Evolutionary conservation across 1,140 invertebrate species (phyloP).

Genomic region (Drosophila lowei): DNA sequence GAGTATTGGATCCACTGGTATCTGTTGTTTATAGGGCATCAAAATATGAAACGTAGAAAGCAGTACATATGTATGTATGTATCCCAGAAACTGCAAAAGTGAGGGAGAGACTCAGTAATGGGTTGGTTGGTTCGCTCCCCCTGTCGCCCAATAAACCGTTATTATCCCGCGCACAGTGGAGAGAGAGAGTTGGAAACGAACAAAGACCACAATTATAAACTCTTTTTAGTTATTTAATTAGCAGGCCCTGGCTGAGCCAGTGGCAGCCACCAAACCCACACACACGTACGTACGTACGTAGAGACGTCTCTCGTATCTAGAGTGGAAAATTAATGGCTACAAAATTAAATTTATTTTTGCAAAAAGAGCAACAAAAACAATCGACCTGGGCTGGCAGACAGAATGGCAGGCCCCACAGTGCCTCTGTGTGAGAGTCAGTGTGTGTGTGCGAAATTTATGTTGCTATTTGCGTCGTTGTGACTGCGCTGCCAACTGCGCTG

Average conservation of each 20-base stretch:
- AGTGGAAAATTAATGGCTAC: conserved; percentile 80
- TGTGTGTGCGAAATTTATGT: conserved; percentile 73
- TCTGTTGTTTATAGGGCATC: no score
- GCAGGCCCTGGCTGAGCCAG: conserved; percentile 39
- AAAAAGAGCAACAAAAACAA: conserved; percentile 48
- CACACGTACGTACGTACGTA: conserved; percentile 22
- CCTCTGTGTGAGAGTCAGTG: conserved; percentile 45
- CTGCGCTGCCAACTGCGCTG: conserved; percentile 68
- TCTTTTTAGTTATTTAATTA: conserved; percentile 77
- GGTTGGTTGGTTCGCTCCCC: conserved; percentile 1
- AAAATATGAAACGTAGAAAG: conserved; percentile 16
- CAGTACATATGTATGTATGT: neutral
- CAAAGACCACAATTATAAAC: conserved; percentile 73
- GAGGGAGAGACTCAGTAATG: conserved; percentile 12
- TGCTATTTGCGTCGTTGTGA: conserved; percentile 73
- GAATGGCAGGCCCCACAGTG: conserved; percentile 67
- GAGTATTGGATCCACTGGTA: no score
- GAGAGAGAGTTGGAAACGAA: conserved; percentile 41
- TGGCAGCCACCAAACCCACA: conserved; percentile 22
- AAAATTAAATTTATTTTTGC: conserved; percentile 81
- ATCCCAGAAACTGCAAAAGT: conserved; percentile 7
- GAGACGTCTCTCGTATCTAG: conserved; percentile 68
- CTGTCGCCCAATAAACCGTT: conserved; percentile 48
- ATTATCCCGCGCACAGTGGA: conserved; percentile 29
- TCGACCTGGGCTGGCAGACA: conserved; percentile 59